Base-by-base conservation (phyloP, 2,797 vertebrate genomes). In the Gambusia yucatana region DNA sequence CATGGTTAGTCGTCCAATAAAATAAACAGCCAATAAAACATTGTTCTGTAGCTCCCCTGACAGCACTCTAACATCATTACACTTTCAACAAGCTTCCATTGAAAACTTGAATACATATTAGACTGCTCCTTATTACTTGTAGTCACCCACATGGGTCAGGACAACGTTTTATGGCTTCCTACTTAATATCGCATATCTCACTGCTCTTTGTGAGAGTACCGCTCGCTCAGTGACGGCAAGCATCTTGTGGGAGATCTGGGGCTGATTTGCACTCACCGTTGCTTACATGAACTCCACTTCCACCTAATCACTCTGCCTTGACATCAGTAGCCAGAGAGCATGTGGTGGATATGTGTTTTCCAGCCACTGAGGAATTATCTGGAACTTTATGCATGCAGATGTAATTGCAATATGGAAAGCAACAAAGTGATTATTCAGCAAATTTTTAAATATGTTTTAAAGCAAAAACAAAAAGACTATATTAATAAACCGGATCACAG, bases 21-120 rank as follows among this genome's bases (percentile, higher is more conserved):
- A 95, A 95, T 94, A 95, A 95, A 95, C 94, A 94, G 94, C 92
- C 90, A 91, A 94, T 95, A 95, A 96, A 96, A 94, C 92, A 94
- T 90, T 82, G 90, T 77, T 47, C 86, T 25, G 79, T 77, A 84
- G 80, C 85, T 94, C 94, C 93, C 93, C 79, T 92, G 93, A 94
- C 91, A 93, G 88, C 87, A 87, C 92, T 95, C 94, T 91, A 94
- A 92, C 93, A 91, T 94, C 93, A 93, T 95, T 93, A 94, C 89
- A 92, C 86, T 94, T 95, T 95, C 94, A 93, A 93, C 93, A 92
- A 91, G 85, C 92, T 94, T 93, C 93, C 88, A 91, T 82, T 94
- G 92, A 94, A 93, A 93, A 94, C 89, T 92, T 92, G 90, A 94
- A 94, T 94, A 89, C 88, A 93, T 89, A 85, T 93, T 90, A 90